A percentile compares a stretch with the other conserved stretches of the same genome.
These are phyloP conservation scores for Drosophila meridiana DNA, from an alignment of 2,888 invertebrate species.

Conservation along the genomic window DNA sequence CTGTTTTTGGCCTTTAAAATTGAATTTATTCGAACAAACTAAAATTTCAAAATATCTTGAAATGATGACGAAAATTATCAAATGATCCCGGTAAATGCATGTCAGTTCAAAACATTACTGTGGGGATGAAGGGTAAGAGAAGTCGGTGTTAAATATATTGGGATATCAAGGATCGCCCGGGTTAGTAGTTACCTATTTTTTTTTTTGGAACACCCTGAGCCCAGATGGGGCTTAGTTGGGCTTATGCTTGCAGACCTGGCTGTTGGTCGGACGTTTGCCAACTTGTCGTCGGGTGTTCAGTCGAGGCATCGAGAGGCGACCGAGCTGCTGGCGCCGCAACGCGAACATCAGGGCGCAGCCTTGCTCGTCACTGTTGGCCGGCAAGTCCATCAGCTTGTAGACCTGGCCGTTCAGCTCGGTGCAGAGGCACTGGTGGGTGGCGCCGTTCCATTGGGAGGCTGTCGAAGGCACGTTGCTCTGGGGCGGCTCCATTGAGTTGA, in stretches of 20 bases:
- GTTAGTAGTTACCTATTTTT: neutral
- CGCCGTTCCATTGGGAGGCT: neutral
- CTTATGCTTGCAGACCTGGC: neutral
- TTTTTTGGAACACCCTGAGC: no score
- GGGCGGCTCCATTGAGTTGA: no score
- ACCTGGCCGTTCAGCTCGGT: conserved; percentile 5
- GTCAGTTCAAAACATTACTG: neutral
- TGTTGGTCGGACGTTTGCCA: neutral
- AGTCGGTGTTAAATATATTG: neutral
- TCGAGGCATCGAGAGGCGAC: neutral
- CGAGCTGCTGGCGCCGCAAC: neutral
- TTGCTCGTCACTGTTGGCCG: rapidly evolving
- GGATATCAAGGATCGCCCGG: no score
- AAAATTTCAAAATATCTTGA: neutral
- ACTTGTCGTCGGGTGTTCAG: neutral
- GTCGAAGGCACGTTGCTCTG: rapidly evolving
- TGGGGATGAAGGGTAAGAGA: neutral
- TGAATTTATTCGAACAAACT: neutral
- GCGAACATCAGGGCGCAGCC: neutral
- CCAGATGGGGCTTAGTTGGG: neutral
- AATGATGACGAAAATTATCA: neutral
- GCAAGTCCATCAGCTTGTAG: conserved; percentile 2
- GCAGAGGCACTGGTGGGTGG: conserved; percentile 23
- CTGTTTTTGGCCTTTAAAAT: neutral
- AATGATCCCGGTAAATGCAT: neutral